A percentile compares a stretch with the other conserved stretches of the same genome.
Evolutionary conservation across 2,888 invertebrate genomes (phyloP).

Genomic region (Neoascia interrupta): DNA sequence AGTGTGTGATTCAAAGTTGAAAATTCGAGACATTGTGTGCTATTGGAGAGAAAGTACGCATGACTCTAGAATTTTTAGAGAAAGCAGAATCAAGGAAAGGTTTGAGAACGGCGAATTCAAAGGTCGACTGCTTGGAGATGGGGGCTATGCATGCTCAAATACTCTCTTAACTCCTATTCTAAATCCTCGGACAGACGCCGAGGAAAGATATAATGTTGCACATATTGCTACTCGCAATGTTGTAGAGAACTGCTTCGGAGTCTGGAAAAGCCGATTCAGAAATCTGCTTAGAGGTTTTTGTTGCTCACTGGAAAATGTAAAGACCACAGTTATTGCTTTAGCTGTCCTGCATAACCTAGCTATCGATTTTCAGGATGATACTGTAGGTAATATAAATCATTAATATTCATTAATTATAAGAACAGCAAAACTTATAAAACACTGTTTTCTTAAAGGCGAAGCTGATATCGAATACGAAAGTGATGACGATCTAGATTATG

Average conservation of each 20-base stretch:
- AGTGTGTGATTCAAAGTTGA: background rate
- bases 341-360: background rate
- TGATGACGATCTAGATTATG: too few relatives aligned
- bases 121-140: background rate
- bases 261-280: background rate
- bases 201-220: background rate
- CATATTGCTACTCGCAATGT: constrained; percentile 2
- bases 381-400: too few relatives aligned
- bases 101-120: background rate
- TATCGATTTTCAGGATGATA: too few relatives aligned
- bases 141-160: background rate
- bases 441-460: too few relatives aligned
- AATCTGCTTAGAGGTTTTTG: background rate
- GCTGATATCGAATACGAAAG: too few relatives aligned
- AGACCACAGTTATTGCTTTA: background rate
- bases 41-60: background rate
- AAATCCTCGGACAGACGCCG: background rate
- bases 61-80: background rate
- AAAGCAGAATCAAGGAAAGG: background rate
- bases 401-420: too few relatives aligned
- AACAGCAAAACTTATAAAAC: too few relatives aligned
- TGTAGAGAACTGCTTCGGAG: constrained; percentile 2
- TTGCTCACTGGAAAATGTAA: background rate
- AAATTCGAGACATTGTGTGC: background rate
- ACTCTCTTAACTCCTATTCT: background rate